These are phyloP conservation scores for Murina feae DNA, from an alignment of 2,113 vertebrate species.

Conservation along the genomic window DNA sequence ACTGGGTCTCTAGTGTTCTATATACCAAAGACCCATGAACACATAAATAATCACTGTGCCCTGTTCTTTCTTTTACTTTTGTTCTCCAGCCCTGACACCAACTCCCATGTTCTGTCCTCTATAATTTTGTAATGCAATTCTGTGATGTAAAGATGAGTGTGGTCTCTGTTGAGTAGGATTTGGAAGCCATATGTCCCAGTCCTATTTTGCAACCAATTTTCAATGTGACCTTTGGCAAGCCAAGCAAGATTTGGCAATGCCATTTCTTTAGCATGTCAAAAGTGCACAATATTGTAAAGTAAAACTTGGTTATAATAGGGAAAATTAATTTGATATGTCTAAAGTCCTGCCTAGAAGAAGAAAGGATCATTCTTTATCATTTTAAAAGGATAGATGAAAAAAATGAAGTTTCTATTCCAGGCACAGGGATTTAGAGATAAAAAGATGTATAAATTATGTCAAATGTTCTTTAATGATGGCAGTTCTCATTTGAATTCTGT, in stretches of 20 bases:
- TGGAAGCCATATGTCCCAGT: background rate
- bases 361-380: background rate
- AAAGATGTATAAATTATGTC: constrained; percentile 1
- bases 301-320: background rate
- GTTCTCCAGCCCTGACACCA: background rate
- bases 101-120: background rate
- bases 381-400: background rate
- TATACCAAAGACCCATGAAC: background rate
- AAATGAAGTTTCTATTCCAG: background rate
- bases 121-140: background rate
- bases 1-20: background rate
- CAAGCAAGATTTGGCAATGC: background rate
- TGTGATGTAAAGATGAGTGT: background rate
- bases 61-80: background rate
- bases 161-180: background rate
- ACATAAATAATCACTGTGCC: background rate
- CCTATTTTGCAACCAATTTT: background rate
- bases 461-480: constrained; percentile 14
- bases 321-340: background rate
- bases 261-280: background rate
- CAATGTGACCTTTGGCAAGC: background rate
- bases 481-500: constrained; percentile 11
- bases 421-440: background rate
- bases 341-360: background rate
- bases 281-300: background rate